phyloP scores from a whole-genome alignment of 2,888 invertebrate genomes.

The Cactoblastis cactorum region DNA sequence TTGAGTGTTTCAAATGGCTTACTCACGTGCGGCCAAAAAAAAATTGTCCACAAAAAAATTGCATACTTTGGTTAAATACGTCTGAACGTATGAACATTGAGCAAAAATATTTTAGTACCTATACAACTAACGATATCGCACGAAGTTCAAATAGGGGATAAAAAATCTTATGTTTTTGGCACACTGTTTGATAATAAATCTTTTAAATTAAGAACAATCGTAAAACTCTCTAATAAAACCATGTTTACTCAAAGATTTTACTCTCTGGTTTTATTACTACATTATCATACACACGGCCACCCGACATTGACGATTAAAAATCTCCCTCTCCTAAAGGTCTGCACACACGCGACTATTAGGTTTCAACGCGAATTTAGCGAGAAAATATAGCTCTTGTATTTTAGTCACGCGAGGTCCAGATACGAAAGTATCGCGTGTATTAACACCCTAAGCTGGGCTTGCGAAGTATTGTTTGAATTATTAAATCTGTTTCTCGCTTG shows the following conservation, averaged over 20 bases:
- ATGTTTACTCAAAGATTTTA: conserved; percentile 48
- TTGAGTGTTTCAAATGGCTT: no score
- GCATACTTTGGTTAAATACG: no score
- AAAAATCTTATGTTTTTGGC: no score
- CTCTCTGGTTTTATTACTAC: conserved; percentile 41
- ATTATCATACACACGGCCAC: conserved; percentile 41
- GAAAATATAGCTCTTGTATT: not conserved
- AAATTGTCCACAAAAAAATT: no score
- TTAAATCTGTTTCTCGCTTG: conserved; percentile 40
- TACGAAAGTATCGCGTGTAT: not conserved
- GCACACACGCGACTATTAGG: conserved; percentile 2
- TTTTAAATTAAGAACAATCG: conserved; percentile 47
- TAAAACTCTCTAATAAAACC: conserved; percentile 44
- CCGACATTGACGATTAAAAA: conserved; percentile 16
- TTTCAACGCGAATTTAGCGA: not conserved
- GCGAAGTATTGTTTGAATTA: conserved; percentile 48
- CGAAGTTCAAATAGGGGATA: no score
- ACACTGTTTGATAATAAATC: no score
- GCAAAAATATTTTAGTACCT: no score
- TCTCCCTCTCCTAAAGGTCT: not conserved
- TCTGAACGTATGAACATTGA: no score
- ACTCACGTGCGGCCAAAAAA: no score
- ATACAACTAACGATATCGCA: no score
- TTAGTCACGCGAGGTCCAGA: conserved; percentile 4
- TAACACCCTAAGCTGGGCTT: not conserved